phyloP scores from a whole-genome alignment of 1,140 invertebrate species.

The Drosophila pectinifera region DNA sequence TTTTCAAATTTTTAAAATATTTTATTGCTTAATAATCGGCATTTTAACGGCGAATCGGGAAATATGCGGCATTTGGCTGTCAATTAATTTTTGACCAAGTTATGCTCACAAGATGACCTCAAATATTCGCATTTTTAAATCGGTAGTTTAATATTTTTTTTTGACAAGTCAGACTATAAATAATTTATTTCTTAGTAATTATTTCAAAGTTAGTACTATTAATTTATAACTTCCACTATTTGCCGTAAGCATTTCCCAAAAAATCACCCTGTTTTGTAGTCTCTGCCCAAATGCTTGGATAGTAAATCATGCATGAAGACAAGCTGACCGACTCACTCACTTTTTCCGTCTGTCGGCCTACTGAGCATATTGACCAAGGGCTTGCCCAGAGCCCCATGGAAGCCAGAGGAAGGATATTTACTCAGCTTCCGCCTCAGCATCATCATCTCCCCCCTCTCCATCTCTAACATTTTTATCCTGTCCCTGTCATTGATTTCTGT shows the following conservation, averaged over 20 bases:
- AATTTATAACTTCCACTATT: not conserved
- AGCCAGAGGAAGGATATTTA: conserved; percentile 39
- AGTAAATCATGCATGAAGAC: conserved; percentile 49
- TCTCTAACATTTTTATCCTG: not conserved
- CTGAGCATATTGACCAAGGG: conserved; percentile 31
- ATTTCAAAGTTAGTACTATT: too few species aligned
- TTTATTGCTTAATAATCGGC: too few species aligned
- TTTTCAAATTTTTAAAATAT: too few species aligned
- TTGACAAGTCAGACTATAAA: too few species aligned
- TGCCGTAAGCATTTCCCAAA: not conserved
- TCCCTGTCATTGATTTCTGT: conserved; percentile 41
- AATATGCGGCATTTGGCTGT: too few species aligned
- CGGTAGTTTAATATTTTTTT: too few species aligned
- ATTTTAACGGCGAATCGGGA: too few species aligned
- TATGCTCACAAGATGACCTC: too few species aligned
- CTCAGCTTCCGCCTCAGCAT: conserved; percentile 1
- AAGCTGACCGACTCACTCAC: conserved; percentile 15
- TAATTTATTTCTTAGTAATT: too few species aligned
- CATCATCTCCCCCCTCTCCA: not conserved
- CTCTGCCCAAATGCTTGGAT: conserved; percentile 10
- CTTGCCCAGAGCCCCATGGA: conserved; percentile 15
- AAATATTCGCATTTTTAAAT: too few species aligned
- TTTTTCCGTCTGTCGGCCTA: conserved; percentile 21
- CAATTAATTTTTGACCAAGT: too few species aligned
- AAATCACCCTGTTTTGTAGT: conserved; percentile 18